A percentile compares a stretch with the other conserved stretches of the same genome.
These are phyloP conservation scores for Amorpha juglandis DNA, from an alignment of 2,888 invertebrate genomes.

Conservation along the genomic window DNA sequence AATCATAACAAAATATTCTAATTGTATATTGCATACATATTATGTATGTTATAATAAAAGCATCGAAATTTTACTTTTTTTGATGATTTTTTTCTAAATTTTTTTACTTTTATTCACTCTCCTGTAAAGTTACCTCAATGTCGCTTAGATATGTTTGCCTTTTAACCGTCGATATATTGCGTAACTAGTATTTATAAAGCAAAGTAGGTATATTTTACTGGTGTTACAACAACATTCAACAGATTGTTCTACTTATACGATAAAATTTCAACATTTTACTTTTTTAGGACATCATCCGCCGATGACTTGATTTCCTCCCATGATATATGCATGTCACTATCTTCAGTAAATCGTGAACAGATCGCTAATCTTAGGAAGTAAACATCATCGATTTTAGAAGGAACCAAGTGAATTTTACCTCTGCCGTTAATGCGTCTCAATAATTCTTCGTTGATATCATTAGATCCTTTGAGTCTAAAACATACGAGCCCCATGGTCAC, in stretches of 20 bases:
- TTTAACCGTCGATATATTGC: neutral
- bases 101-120: no score
- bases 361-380: conserved; percentile 96
- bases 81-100: no score
- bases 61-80: no score
- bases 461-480: conserved; percentile 94
- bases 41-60: no score
- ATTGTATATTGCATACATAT: no score
- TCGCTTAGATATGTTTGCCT: no score
- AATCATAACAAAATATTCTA: no score
- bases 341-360: conserved; percentile 93
- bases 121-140: no score
- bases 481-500: conserved; percentile 98
- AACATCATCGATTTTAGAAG: conserved; percentile 92
- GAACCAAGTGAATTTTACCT: conserved; percentile 96
- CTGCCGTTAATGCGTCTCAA: conserved; percentile 94
- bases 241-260: conserved; percentile 13
- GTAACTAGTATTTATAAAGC: neutral
- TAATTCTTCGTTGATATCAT: conserved; percentile 92
- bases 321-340: conserved; percentile 91
- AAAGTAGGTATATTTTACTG: neutral
- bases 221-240: neutral
- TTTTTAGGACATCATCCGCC: conserved; percentile 87
- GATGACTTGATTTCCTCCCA: conserved; percentile 93
- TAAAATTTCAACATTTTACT: conserved; percentile 28